These are phyloP conservation scores for Cossypha polioptera DNA, from an alignment of 2,797 vertebrate genomes.

Conservation along the genomic window DNA sequence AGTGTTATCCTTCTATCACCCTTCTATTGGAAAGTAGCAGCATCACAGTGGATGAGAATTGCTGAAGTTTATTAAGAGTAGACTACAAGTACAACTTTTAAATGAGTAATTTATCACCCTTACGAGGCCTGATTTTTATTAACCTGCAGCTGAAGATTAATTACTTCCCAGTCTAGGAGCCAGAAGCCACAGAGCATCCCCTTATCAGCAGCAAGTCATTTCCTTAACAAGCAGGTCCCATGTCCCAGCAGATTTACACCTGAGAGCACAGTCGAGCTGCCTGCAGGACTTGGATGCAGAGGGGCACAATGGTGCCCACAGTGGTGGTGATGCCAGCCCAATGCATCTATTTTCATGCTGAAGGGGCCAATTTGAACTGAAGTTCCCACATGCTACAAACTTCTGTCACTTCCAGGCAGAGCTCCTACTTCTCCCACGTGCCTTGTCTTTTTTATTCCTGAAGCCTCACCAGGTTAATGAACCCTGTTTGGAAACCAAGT, in stretches of 20 bases:
- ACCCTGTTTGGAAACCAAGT: not conserved
- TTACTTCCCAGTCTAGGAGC: not conserved
- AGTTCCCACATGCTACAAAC: not conserved
- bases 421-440: not conserved
- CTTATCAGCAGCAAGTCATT: not conserved
- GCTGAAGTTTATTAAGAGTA: not conserved
- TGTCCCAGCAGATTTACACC: not conserved
- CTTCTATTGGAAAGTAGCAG: not conserved
- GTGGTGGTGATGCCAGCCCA: not conserved
- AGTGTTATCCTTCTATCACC: not conserved
- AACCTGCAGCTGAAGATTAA: not conserved
- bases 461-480: not conserved
- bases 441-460: not conserved
- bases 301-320: not conserved
- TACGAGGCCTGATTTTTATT: not conserved
- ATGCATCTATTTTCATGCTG: not conserved
- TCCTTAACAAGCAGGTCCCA: not conserved
- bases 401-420: not conserved
- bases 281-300: not conserved
- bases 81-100: not conserved
- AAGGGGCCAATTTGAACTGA: not conserved
- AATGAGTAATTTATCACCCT: constrained; percentile 34
- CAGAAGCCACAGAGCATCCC: not conserved
- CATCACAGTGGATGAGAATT: not conserved
- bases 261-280: not conserved